Percentiles rank a stretch among this genome's conserved stretches.
Conservation (phyloP, 2,113 vertebrate species). For the Siphamia tubifer region DNA sequence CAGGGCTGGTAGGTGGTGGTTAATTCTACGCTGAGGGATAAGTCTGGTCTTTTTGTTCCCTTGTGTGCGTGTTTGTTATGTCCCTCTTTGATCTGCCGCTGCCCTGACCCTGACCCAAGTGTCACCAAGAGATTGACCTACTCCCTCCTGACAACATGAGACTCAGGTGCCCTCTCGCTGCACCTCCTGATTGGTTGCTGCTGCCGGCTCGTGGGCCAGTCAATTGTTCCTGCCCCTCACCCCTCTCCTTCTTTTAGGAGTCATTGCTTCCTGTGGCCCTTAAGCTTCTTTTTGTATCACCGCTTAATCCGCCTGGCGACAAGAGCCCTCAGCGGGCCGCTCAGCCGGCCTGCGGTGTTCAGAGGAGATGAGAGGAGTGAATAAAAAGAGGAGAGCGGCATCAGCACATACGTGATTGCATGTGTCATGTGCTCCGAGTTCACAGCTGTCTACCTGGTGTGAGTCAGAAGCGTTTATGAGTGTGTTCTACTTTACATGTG, state of each 20-base stretch:
- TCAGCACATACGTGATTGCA: background rate
- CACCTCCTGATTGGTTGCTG: conserved; percentile 48
- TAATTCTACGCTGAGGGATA: conserved; percentile 19
- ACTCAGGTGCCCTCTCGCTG: conserved; percentile 51
- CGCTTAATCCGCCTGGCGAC: conserved; percentile 73
- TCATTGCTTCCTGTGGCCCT: conserved; percentile 68
- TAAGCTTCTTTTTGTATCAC: conserved; percentile 78
- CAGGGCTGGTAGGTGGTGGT: conserved; percentile 4
- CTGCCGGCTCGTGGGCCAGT: conserved; percentile 31
- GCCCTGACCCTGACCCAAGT: conserved; percentile 63
- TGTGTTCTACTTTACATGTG: background rate
- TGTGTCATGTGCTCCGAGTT: conserved; percentile 23
- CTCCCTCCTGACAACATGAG: conserved; percentile 31
- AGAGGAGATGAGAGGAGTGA: conserved; percentile 53
- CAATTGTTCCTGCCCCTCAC: conserved; percentile 15
- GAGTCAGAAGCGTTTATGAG: background rate
- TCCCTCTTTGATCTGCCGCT: conserved; percentile 54
- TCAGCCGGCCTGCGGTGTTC: conserved; percentile 70
- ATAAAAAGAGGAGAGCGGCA: background rate
- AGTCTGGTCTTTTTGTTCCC: conserved; percentile 15
- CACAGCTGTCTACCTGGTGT: conserved; percentile 8
- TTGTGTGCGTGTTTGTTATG: conserved; percentile 14
- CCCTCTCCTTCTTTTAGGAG: conserved; percentile 44
- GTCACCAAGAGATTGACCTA: conserved; percentile 61
- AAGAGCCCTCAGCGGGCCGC: conserved; percentile 71